Percentiles rank a stretch among this genome's conserved stretches.
phyloP scores from a whole-genome alignment of 2,888 invertebrate genomes.

The Rugalucina vietnamica region DNA sequence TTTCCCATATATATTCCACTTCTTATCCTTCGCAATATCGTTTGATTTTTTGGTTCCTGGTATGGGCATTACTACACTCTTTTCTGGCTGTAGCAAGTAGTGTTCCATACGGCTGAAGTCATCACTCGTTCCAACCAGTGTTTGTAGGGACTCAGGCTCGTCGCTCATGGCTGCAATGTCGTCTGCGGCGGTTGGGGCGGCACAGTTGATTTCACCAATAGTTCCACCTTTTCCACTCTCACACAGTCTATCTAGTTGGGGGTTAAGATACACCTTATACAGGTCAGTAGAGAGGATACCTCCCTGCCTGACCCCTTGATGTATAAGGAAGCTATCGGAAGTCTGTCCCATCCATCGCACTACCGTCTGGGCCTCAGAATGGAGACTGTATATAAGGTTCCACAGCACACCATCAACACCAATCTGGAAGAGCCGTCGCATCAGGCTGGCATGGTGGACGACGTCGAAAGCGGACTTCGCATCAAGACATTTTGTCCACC shows the following conservation, averaged over 20 bases:
- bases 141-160: neutral
- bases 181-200: constrained; percentile 1
- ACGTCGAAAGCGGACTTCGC: constrained; percentile 41
- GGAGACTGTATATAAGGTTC: neutral
- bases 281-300: constrained; percentile 28
- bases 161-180: neutral
- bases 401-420: constrained; percentile 17
- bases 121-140: neutral
- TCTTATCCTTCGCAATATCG: neutral
- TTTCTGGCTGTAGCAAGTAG: neutral
- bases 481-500: too few species aligned
- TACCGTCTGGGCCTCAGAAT: neutral
- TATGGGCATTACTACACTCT: neutral
- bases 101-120: neutral
- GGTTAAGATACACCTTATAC: constrained; percentile 23
- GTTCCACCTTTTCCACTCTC: neutral
- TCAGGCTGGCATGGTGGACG: constrained; percentile 19
- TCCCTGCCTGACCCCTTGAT: constrained; percentile 18
- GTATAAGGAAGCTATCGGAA: neutral
- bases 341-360: constrained; percentile 1
- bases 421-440: constrained; percentile 18
- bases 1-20: neutral
- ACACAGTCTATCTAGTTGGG: neutral
- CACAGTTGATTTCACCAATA: constrained; percentile 9
- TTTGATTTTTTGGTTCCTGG: neutral